Conservation (phyloP, 2,888 invertebrate species). For the Aleiodes leptofemur region DNA sequence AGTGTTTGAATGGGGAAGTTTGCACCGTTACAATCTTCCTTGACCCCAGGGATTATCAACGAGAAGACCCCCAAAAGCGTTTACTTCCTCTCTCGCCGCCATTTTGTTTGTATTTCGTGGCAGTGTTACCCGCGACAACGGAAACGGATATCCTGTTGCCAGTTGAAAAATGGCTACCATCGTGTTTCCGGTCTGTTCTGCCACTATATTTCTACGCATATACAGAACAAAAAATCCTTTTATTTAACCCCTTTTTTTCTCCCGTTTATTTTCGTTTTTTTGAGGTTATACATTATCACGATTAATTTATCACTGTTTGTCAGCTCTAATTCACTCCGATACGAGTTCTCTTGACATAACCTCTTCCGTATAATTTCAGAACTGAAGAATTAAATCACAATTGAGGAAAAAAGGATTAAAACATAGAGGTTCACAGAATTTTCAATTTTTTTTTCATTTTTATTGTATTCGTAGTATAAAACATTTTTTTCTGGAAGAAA, state of each 20-base stretch:
- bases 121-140: slow-evolving; percentile 63
- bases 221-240: slow-evolving; percentile 17
- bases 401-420: too few species aligned
- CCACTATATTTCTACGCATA: slow-evolving; percentile 43
- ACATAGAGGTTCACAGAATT: slow-evolving; percentile 1
- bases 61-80: neutral
- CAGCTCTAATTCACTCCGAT: too few species aligned
- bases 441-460: neutral
- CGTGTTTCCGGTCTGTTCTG: slow-evolving; percentile 64
- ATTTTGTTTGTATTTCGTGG: slow-evolving; percentile 71
- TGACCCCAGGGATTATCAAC: neutral
- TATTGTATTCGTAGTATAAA: too few species aligned
- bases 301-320: too few species aligned
- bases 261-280: slow-evolving; percentile 3
- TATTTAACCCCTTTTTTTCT: slow-evolving; percentile 30
- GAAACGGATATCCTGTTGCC: slow-evolving; percentile 70
- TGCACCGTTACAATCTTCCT: slow-evolving; percentile 11
- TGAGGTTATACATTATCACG: too few species aligned
- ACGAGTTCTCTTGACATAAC: too few species aligned
- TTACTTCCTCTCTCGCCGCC: slow-evolving; percentile 46
- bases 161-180: slow-evolving; percentile 71
- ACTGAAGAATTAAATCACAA: too few species aligned
- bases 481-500: too few species aligned
- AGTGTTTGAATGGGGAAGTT: slow-evolving; percentile 45
- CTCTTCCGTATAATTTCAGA: too few species aligned